Evolutionary conservation across 2,113 vertebrate species (phyloP), one percentile per base, ranked within the genome.

Genomic region (Montifringilla adamsi): DNA sequence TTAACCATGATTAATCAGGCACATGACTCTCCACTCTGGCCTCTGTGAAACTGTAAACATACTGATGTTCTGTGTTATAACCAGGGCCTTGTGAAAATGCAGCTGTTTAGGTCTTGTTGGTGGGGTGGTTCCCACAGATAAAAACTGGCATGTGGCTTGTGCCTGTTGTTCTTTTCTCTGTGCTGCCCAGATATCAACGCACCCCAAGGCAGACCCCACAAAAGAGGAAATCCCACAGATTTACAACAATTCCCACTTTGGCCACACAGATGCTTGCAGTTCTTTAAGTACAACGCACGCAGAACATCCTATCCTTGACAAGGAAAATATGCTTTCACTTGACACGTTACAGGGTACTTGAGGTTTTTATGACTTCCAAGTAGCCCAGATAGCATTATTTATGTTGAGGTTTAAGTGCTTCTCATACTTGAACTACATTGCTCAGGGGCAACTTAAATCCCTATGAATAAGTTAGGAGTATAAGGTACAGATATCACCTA

Each of bases 81-180:
- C 8, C 11, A 0, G 10, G 27, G 84, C 35, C 21, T 64, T 2
- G 0, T 53, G 41, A 67, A 91, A 79, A 87, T 49, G 52, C 67
- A 62, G 12, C 11, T 58, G 3, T n/a, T 83, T 13, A 19, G 24
- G 28, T 66, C 82, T 73, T 75, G 35, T 20, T 28, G n/a, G 21
- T 0, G 0, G n/a, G 39, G 43, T 0, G 0, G 10, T 53, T 72
- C 56, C 52, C 41, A 18, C 20, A 16, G 22, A 6, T 0, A 2
- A 13, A 27, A 79, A 7, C 16, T 59, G 49, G 23, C 17, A 5
- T 0, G 3, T 28, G 50, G 11, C 31, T 41, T 31, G 26, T 47
- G 19, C 41, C 41, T 30, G 7, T 23, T 23, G 50, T 46, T 39
- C 20, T 59, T 62, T 73, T 35, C 30, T 50, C 39, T 23, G 23